Evolutionary conservation across 2,888 invertebrate genomes (phyloP), one percentile per base, ranked within the genome.

Genomic region (Heteromyza rotundicornis): DNA sequence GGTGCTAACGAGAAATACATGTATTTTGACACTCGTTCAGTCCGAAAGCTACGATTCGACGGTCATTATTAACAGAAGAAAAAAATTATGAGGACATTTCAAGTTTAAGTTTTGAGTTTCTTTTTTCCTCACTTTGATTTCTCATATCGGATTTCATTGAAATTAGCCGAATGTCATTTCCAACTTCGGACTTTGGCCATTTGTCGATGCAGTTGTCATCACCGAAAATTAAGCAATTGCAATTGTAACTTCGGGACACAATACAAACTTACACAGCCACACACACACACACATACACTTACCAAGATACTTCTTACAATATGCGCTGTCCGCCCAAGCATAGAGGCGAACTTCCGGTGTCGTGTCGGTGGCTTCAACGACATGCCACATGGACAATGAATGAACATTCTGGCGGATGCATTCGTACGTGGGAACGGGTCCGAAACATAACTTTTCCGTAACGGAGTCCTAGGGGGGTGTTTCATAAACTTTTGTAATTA

Each of bases 401-500:
- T 27, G 14, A 7, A 8, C 14, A 40, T 8, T n/a, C 10, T 8
- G 8, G 40, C n/a, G 14, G 40, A 40, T 40, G 47, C 17, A 47
- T 47, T 17, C n/a, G 40, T 47, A 20, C 20, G 20, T 8, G 19
- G 52, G 52, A 40, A n/a, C 51, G 36, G 19, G 35, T 35, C 54
- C 36, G 20, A 35, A 36, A 36, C 62, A 60, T 59, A 60, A 64
- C 65, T 67, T 63, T 67, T 63, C 54, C 55, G 47, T 20, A 7
- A 19, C 2, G 20, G 19, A 47, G 68, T 65, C 69, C 68, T 71
- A 67, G 64, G 62, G 66, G 59, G 72, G 72, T 68, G 66, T 66
- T 73, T 67, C 64, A 61, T 67, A 72, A 74, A 75, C 72, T 75
- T 74, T 74, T 74, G 75, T 74, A 74, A 74, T 74, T 74, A 74